Evolutionary conservation across 2,888 invertebrate genomes (phyloP), one percentile per base, ranked within the genome.

Genomic region (Thelaira solivaga): DNA sequence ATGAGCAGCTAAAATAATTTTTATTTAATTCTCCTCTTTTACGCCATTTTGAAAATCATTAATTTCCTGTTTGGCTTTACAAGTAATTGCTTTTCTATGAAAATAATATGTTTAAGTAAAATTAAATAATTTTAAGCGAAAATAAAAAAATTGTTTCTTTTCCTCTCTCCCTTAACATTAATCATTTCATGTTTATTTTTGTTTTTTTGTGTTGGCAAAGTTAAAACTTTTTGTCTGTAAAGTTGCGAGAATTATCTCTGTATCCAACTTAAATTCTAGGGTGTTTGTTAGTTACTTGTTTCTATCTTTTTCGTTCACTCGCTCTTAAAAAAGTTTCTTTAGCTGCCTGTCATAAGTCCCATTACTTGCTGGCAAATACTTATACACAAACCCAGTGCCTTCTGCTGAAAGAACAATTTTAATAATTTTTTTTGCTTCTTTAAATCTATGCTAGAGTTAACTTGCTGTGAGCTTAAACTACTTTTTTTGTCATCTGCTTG

Each of bases 371-470:
- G 41, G 11, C 22, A 64, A 72, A 62, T 64, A 47, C 39, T 47
- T 11, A 24, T n/a, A 36, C n/a, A n/a, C n/a, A n/a, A n/a, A n/a
- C n/a, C n/a, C 26, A 49, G 6, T 4, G 39, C 13, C 11, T 26
- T 18, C 13, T 62, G 18, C 53, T 16, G 34, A n/a, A 49, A 18
- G 49, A 61, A 43, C 18, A 43, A 7, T 18, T 34, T 34, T 8
- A 55, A 57, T 10, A 20, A n/a, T 47, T 31, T n/a, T n/a, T n/a
- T n/a, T 29, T 55, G 22, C 22, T 51, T 45, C 1, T 16, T 13
- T 34, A 26, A 65, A 59, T 49, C 51, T 59, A 16, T 65, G 11
- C 43, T 59, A n/a, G n/a, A n/a, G n/a, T 49, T 59, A 74, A 59
- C 43, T 43, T 43, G 59, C 41, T 74, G 59, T 51, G 41, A 65